Evolutionary conservation across 2,888 invertebrate species (phyloP).

Genomic region (Synanthedon tipuliformis): DNA sequence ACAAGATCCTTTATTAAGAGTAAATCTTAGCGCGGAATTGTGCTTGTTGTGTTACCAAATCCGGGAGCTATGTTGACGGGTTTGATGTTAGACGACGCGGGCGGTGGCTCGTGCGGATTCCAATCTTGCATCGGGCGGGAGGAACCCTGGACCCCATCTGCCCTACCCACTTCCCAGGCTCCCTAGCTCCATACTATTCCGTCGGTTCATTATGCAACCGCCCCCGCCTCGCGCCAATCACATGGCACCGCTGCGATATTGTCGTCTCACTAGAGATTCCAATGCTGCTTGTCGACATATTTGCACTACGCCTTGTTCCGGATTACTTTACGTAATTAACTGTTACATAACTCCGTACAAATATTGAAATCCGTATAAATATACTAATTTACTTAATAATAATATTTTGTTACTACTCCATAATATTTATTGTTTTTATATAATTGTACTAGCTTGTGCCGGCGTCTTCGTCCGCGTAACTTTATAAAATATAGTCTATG

Average conservation of each 20-base stretch:
- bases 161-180: conserved; percentile 19
- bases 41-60: conserved; percentile 11
- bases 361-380: too few species aligned
- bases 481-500: too few species aligned
- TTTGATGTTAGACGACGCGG: conserved; percentile 36
- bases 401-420: too few species aligned
- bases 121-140: conserved; percentile 33
- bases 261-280: conserved; percentile 54
- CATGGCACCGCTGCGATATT: conserved; percentile 59
- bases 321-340: neutral
- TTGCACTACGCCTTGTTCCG: neutral
- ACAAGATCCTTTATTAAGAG: conserved; percentile 5
- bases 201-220: conserved; percentile 63
- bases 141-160: conserved; percentile 15
- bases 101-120: conserved; percentile 38
- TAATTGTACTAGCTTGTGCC: too few species aligned
- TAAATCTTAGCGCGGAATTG: conserved; percentile 4
- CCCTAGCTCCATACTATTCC: conserved; percentile 1
- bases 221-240: conserved; percentile 64
- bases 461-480: too few species aligned
- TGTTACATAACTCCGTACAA: too few species aligned
- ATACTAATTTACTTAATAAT: too few species aligned
- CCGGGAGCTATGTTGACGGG: conserved; percentile 36
- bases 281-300: conserved; percentile 41
- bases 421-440: too few species aligned